phyloP scores from a whole-genome alignment of 2,888 invertebrate genomes.

The Syritta pipiens region DNA sequence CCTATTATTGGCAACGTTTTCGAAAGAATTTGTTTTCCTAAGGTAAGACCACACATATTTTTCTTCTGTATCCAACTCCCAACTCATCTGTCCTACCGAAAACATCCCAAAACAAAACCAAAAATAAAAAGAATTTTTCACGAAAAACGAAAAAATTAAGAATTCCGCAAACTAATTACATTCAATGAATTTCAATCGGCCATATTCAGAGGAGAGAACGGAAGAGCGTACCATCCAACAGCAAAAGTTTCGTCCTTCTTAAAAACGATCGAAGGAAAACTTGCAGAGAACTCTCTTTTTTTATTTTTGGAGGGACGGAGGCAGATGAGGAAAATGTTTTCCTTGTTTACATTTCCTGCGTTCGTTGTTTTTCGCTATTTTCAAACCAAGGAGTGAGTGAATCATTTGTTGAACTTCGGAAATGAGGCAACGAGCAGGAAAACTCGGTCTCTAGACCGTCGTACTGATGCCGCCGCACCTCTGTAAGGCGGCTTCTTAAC shows the following conservation, averaged over 20 bases:
- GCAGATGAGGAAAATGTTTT: not conserved
- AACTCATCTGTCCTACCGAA: too few relatives aligned
- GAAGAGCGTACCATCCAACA: not conserved
- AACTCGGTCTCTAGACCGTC: not conserved
- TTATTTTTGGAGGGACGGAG: too few relatives aligned
- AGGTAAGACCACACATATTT: too few relatives aligned
- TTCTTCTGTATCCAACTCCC: too few relatives aligned
- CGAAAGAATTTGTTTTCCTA: too few relatives aligned
- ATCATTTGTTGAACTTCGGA: slow-evolving; percentile 4
- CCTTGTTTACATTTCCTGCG: slow-evolving; percentile 2
- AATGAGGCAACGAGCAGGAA: not conserved
- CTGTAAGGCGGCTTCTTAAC: not conserved
- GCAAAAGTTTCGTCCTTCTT: not conserved
- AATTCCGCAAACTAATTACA: not conserved
- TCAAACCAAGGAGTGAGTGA: not conserved
- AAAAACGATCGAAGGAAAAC: too few relatives aligned
- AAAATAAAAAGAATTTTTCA: too few relatives aligned
- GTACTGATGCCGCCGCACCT: not conserved
- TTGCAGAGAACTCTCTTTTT: too few relatives aligned
- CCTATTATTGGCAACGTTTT: too few relatives aligned
- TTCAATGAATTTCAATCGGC: slow-evolving; percentile 7
- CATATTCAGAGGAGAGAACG: not conserved
- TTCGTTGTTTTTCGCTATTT: not conserved
- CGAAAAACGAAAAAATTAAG: too few relatives aligned
- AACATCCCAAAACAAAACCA: too few relatives aligned